Evolutionary conservation across 92 coral and sea anemone genomes (phyloP).

Genomic region (Isaurus tuberculatus): DNA sequence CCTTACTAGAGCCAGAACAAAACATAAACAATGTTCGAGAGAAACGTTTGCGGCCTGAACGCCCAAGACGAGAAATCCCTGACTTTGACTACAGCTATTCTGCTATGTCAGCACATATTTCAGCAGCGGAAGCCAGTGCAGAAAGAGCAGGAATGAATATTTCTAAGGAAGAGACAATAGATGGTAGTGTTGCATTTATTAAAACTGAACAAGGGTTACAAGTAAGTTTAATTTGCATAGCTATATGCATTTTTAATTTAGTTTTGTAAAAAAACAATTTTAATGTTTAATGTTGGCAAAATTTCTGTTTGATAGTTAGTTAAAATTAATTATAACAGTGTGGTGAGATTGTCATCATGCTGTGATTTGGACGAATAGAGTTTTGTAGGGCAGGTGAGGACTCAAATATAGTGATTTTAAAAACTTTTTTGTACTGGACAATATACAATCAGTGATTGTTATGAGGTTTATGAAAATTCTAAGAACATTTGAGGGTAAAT

Average conservation of each 20-base stretch:
- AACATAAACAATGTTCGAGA: conserved; percentile 63
- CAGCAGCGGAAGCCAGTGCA: conserved; percentile 38
- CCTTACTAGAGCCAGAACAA: conserved; percentile 46
- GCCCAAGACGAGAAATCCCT: conserved; percentile 92
- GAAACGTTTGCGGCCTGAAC: conserved; percentile 89
- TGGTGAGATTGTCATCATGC: no score
- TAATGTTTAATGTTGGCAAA: no score
- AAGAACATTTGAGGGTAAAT: no score
- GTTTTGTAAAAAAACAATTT: no score
- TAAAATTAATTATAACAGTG: no score
- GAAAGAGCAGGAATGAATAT: conserved; percentile 39
- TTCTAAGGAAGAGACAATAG: conserved; percentile 34
- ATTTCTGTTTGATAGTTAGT: no score
- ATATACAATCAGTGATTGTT: background rate
- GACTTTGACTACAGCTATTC: conserved; percentile 92
- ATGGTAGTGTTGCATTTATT: conserved; percentile 29
- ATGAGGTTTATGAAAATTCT: no score
- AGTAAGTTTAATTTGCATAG: background rate
- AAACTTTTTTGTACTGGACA: background rate
- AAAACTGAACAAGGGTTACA: conserved; percentile 33
- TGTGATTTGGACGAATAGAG: no score
- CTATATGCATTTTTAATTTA: no score
- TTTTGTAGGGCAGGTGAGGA: no score
- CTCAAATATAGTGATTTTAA: no score
- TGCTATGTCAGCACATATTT: conserved; percentile 44